Evolutionary conservation across 1,140 invertebrate species (phyloP), one percentile per base, ranked within the genome.

Genomic region (Aricia agestis): DNA sequence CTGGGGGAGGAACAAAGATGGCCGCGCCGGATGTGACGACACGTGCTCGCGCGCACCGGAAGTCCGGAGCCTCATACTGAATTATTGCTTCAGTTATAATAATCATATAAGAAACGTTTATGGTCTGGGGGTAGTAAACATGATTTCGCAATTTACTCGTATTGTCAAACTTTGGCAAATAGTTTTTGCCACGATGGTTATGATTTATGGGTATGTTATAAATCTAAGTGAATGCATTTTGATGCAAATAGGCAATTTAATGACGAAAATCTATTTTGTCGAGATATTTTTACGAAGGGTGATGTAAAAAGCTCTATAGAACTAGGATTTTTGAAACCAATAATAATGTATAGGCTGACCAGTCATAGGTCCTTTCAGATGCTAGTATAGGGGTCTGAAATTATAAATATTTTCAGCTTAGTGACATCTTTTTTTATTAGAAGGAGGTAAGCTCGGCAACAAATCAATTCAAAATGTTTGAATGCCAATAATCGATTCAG

Each of bases 1-100:
- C 69, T n/a, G 73, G 76, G 80, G 77, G 79, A 73, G 82, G 81
- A 75, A 79, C 82, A 86, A 89, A 89, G 87, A 89, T 89, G 87
- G 85, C 87, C 82, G 77, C 77, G 77, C 80, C 86, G 87, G 87
- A 90, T 82, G 78, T 76, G 69, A 80, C 72, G 87, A 90, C 87
- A 90, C 87, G 87, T 90, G 87, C 86, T 90, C 79, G 74, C 74
- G 77, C 81, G 78, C 86, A 75, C 85, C 84, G 86, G 87, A 90
- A 74, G 77, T 90, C 87, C 87, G 68, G 73, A 67, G 78, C 76
- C 78, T 79, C 72, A 74, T 78, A 78, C 78, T 90, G 84, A 87
- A 82, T 88, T 90, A 90, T 90, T 82, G 79, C 82, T 78, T 73
- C 72, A 75, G 71, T 76, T 78, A 80, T 79, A 84, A 80, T 80